Evolutionary conservation across 2,797 vertebrate genomes (phyloP).

Genomic region (Cuculus canorus): DNA sequence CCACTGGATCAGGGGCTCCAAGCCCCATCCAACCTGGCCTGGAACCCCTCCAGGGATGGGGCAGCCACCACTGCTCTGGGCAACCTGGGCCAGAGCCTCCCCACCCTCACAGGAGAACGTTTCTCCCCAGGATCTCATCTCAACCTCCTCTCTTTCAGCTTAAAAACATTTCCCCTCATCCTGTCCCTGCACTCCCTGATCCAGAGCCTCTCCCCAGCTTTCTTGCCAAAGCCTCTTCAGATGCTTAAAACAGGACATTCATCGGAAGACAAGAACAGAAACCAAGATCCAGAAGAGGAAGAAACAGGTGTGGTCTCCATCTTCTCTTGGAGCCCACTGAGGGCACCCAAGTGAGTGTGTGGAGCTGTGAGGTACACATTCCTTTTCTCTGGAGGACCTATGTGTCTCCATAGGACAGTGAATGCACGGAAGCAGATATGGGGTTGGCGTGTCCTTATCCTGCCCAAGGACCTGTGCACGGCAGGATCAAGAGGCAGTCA

Average conservation of each 20-base stretch:
- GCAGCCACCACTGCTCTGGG: no score
- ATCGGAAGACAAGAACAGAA: background rate
- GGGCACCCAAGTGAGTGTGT: background rate
- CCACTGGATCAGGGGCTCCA: no score
- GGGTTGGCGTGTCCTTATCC: background rate
- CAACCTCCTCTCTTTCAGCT: no score
- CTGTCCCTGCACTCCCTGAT: no score
- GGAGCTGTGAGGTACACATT: background rate
- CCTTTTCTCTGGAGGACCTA: rapidly evolving
- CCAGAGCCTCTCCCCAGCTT: no score
- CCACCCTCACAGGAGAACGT: no score
- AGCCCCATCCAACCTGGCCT: no score
- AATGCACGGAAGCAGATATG: background rate
- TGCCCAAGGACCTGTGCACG: background rate
- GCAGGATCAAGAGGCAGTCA: background rate
- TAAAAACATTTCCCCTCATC: no score
- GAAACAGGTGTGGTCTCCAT: background rate
- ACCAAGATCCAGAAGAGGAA: background rate
- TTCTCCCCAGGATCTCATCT: no score
- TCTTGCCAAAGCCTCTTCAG: background rate
- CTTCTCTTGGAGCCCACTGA: background rate
- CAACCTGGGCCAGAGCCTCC: no score
- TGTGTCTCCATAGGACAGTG: rapidly evolving
- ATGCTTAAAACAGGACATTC: rapidly evolving
- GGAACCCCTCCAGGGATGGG: no score